Percentiles rank a stretch among this genome's conserved stretches.
phyloP scores from a whole-genome alignment of 2,888 invertebrate species.

The Eremobia ochroleuca region DNA sequence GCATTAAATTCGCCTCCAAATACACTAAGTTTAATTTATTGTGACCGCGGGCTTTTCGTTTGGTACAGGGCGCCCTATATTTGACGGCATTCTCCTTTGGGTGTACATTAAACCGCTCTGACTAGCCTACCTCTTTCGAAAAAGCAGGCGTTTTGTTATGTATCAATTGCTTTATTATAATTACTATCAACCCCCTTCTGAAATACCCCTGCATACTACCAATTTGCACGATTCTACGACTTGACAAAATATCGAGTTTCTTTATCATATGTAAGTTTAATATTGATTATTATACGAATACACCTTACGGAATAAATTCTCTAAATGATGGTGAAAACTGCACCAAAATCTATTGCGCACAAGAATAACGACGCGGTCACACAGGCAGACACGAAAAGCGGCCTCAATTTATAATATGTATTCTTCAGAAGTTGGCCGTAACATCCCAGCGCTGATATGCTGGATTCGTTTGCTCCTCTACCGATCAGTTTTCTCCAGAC shows the following conservation, averaged over 20 bases:
- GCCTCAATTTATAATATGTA: too few species aligned
- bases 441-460: too few species aligned
- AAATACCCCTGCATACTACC: not conserved
- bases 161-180: not conserved
- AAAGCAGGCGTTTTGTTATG: not conserved
- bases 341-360: not conserved
- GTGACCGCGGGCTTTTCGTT: too few species aligned
- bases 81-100: too few species aligned
- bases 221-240: not conserved
- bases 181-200: not conserved
- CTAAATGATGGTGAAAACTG: not conserved
- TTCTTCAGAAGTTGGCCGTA: too few species aligned
- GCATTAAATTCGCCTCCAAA: too few species aligned
- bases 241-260: not conserved
- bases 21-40: too few species aligned
- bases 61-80: too few species aligned
- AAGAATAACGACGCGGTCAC: not conserved
- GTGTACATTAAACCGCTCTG: not conserved
- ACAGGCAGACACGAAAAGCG: not conserved
- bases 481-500: too few species aligned
- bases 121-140: too few species aligned
- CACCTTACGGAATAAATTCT: not conserved
- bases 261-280: not conserved
- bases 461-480: too few species aligned
- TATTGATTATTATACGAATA: not conserved